A percentile compares a stretch with the other conserved stretches of the same genome.
These are phyloP conservation scores for Drosophila pseudotalamancana DNA, from an alignment of 2,888 invertebrate genomes.

Conservation along the genomic window DNA sequence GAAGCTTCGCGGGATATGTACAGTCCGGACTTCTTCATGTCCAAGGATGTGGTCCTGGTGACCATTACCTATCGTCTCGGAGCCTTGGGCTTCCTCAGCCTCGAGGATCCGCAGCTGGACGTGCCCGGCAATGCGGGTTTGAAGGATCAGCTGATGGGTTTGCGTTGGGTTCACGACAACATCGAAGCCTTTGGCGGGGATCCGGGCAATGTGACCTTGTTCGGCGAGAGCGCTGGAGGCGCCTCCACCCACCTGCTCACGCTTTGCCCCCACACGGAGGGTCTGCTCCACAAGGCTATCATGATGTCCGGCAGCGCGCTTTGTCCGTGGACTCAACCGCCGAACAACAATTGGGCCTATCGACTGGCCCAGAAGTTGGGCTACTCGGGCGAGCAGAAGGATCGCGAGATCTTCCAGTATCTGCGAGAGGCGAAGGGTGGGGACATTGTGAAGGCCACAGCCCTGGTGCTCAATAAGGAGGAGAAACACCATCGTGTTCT, in stretches of 20 bases:
- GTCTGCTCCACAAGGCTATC: constrained; percentile 81
- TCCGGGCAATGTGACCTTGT: constrained; percentile 85
- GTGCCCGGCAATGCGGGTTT: constrained; percentile 86
- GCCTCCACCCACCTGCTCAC: constrained; percentile 85
- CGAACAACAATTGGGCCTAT: constrained; percentile 69
- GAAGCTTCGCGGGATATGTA: constrained; percentile 83
- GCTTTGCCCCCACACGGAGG: constrained; percentile 84
- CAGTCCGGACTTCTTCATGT: constrained; percentile 85
- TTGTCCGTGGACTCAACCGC: constrained; percentile 79
- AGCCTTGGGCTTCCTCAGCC: constrained; percentile 85
- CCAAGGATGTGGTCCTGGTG: constrained; percentile 85
- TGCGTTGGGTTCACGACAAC: constrained; percentile 85
- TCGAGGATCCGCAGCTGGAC: constrained; percentile 84
- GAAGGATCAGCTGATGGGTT: constrained; percentile 85
- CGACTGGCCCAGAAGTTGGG: constrained; percentile 80
- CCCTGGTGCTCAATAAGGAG: constrained; percentile 71
- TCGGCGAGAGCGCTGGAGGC: constrained; percentile 86
- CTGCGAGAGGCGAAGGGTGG: constrained; percentile 69
- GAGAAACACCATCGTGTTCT: constrained; percentile 77
- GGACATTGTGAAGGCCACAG: constrained; percentile 75
- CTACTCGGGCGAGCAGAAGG: constrained; percentile 76
- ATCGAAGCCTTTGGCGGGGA: constrained; percentile 85
- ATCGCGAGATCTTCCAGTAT: constrained; percentile 79
- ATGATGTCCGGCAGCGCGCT: constrained; percentile 82
- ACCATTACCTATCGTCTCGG: constrained; percentile 85